Percentiles rank a stretch among this genome's conserved stretches.
Evolutionary conservation across 1,140 invertebrate genomes (phyloP).

Genomic region (Thalassaphorura encarpata): DNA sequence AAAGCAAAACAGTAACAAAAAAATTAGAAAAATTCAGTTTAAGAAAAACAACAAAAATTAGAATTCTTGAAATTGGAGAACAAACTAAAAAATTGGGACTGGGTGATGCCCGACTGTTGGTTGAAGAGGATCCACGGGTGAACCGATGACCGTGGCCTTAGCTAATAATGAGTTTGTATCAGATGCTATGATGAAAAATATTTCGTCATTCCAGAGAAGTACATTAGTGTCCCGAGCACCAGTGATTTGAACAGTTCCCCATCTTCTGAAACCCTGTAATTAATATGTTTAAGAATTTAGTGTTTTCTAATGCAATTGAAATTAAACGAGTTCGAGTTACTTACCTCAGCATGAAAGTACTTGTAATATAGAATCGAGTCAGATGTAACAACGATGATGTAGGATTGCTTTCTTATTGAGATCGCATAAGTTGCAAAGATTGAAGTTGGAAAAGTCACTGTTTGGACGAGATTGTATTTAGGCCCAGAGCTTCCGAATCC

Average conservation of each 20-base stretch:
- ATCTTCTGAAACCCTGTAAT: neutral
- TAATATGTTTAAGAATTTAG: neutral
- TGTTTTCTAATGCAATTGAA: neutral
- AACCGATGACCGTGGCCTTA: neutral
- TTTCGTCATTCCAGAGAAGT: neutral
- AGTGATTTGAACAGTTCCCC: neutral
- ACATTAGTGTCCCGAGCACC: neutral
- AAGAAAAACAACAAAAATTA: too few relatives aligned
- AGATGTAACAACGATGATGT: neutral
- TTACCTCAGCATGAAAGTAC: neutral
- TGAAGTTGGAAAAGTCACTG: neutral
- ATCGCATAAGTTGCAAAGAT: neutral
- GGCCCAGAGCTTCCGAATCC: neutral
- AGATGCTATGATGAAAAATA: neutral
- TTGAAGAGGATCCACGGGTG: too few relatives aligned
- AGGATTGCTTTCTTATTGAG: neutral
- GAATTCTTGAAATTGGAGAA: too few relatives aligned
- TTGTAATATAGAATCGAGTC: neutral
- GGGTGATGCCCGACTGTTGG: too few relatives aligned
- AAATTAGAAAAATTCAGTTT: too few relatives aligned
- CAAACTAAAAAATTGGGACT: too few relatives aligned
- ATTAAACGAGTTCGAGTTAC: neutral
- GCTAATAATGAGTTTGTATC: neutral
- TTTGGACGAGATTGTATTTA: neutral
- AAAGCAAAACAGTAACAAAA: too few relatives aligned